Base-by-base conservation (phyloP, 2,888 invertebrate genomes). In the Anagyrus pseudococci region DNA sequence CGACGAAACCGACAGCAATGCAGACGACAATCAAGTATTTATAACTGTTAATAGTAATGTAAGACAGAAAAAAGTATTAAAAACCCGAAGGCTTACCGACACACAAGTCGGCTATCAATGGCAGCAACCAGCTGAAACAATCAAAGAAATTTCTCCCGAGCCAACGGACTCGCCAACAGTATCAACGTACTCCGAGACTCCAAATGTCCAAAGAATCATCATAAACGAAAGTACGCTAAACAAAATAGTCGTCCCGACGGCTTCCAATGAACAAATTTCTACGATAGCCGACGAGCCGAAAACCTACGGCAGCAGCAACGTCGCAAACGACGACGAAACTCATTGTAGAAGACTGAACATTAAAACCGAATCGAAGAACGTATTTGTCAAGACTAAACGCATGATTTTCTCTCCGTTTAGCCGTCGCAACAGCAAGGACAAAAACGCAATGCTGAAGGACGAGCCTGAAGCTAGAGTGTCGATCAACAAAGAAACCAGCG, bases 301-400 rank as follows among this genome's bases (percentile, higher is more conserved):
- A 17, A 62, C 56, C 13, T 47, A 29, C 13, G n/a, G 17, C 10
- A 29, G 8, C 2, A 41, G n/a, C 1, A 47, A 33, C 13, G n/a
- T n/a, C n/a, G 15, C 41, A 10, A 25, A 10, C 13, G 37, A 46
- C 2, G 37, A 46, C 2, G 49, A 50, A 20, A 4, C 54, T 1
- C 41, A 29, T 29, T 37, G 47, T 19, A 15, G 43, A 29, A 20
- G 57, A 41, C 1, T 47, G 1, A 25, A 13, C 22, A 40, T 4
- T 13, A 67, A 65, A n/a, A 47, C 64, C n/a, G 71, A 72, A 47
- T 69, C 84, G 0, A 76, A 80, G 47, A 91, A 89, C 75, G 86
- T 92, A 0, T 90, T 92, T 68, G 90, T 92, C 0, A 92, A 90
- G 79, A 93, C 92, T 0, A 92, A 90, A 44, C 85, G 91, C 58